These are phyloP conservation scores for Labroides dimidiatus DNA, from an alignment of 2,797 vertebrate genomes.

Conservation along the genomic window DNA sequence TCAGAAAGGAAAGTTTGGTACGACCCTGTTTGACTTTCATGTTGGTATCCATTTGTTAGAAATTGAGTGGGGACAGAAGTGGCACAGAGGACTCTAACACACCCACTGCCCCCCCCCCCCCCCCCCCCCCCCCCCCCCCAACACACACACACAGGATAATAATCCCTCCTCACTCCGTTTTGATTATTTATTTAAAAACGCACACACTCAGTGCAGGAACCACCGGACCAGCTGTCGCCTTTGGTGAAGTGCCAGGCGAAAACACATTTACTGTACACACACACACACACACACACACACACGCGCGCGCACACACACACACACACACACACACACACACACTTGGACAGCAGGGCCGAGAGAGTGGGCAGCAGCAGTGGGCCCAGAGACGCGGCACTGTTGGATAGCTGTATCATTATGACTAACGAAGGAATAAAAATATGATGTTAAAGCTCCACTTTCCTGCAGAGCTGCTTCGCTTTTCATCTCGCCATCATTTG, in stretches of 20 bases:
- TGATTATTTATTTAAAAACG: conserved; percentile 16
- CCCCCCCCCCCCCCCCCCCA: background rate
- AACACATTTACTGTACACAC: background rate
- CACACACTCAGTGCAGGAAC: conserved; percentile 17
- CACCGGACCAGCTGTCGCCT: conserved; percentile 45
- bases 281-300: background rate
- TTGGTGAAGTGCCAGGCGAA: conserved; percentile 24
- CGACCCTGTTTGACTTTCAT: background rate
- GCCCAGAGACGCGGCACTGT: background rate
- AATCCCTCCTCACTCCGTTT: conserved; percentile 16
- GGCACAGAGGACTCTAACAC: background rate
- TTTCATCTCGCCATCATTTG: conserved; percentile 4
- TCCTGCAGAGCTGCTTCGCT: conserved; percentile 12
- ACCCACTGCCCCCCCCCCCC: background rate
- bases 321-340: background rate
- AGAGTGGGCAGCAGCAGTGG: conserved; percentile 22
- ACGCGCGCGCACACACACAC: background rate
- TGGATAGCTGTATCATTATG: conserved; percentile 4
- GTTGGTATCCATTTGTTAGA: background rate
- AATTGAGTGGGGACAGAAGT: background rate
- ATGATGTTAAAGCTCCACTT: conserved; percentile 1
- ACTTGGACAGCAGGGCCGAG: conserved; percentile 10
- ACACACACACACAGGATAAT: background rate
- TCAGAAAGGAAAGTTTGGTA: too few relatives aligned
- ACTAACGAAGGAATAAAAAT: conserved; percentile 4